Conservation (phyloP, 1,140 invertebrate species). For the Piezodorus guildinii region DNA sequence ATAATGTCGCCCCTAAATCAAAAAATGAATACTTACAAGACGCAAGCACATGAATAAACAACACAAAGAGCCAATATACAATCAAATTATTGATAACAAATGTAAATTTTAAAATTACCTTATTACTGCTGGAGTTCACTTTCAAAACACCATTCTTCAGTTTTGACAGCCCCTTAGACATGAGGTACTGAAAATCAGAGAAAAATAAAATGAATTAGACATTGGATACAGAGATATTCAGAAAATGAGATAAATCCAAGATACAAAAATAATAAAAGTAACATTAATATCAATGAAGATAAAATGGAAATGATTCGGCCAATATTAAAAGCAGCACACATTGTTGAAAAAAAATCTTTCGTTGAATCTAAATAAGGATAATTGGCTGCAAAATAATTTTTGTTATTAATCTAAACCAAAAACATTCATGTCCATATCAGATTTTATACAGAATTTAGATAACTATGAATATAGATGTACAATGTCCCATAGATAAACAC, state of each 20-base stretch:
- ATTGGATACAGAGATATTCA: not conserved
- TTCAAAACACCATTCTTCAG: constrained; percentile 5
- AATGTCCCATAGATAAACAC: too few species aligned
- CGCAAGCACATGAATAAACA: too few species aligned
- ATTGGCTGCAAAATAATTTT: too few species aligned
- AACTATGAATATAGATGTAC: too few species aligned
- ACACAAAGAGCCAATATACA: too few species aligned
- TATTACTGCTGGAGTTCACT: not conserved
- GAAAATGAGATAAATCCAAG: not conserved
- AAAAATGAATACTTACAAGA: too few species aligned
- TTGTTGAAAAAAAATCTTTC: not conserved
- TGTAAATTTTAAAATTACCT: too few species aligned
- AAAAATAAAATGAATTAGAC: not conserved
- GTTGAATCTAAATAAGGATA: not conserved
- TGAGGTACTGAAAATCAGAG: not conserved
- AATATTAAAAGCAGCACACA: not conserved
- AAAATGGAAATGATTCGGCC: not conserved
- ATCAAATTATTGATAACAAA: too few species aligned
- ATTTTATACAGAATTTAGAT: too few species aligned
- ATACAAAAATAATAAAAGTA: not conserved
- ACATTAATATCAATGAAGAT: not conserved
- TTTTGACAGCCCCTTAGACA: constrained; percentile 2
- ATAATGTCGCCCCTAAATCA: too few species aligned
- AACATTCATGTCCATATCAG: too few species aligned
- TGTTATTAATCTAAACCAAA: too few species aligned